Base-by-base conservation (phyloP, 1,140 invertebrate genomes). In the Oncopeltus fasciatus region DNA sequence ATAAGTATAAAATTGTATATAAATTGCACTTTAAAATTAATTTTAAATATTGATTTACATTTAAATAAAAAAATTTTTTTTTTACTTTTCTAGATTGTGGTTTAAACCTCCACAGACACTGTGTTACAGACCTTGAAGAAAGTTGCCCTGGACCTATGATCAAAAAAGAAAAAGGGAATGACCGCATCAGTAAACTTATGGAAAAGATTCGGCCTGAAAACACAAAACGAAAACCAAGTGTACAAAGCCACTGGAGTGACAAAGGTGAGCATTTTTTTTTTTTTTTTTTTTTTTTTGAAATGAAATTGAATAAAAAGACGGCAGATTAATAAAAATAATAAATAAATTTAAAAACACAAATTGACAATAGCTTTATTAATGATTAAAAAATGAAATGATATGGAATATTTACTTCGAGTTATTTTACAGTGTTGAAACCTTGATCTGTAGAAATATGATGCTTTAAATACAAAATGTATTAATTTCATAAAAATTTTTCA, bases 21-120 rank as follows among this genome's bases (percentile, higher is more conserved):
- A 21, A 8, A 21, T 27, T 24, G 26, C 24, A 53, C 2, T 53
- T 2, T 2, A 18, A 2, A 12, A 53, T 53, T 11, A 53, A 18
- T 21, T 53, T 27, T 53, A 2, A 14, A 53, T 53, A 14, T 24
- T 31, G 29, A 18, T 3, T 28, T 2, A 33, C 18, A 49, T 49
- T 5, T 49, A 49, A 20, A 49, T 20, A 49, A 9, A 49, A 31
- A 8, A 8, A 20, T 33, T 1, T 1, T 31, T 57, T 57, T 33
- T 60, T 38, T 63, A 60, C 66, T 68, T 68, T 72, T 75, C 28
- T 75, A 90, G 92, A 88, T 74, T 95, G 92, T 78, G 83, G 85
- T 69, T 80, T 94, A 66, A 90, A 90, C 69, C 83, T 95, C 67
- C 92, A 95, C 77, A 84, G 90, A 67, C 74, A 78, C 57, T 95